Evolutionary conservation across 2,888 invertebrate genomes (phyloP), one percentile per base, ranked within the genome.

Genomic region (Scaptomyza parva): DNA sequence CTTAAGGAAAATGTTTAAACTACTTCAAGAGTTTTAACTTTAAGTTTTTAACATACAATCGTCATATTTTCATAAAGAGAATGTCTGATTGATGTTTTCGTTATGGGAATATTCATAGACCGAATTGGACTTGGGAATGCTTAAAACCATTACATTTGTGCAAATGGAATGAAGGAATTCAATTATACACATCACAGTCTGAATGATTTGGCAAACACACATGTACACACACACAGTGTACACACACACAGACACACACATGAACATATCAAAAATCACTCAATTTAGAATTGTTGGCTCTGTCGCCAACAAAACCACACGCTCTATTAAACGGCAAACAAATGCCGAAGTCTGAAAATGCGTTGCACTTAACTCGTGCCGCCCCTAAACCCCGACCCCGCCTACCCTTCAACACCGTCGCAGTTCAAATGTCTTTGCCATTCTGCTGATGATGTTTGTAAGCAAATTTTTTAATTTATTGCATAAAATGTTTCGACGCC

Each of bases 391-490:
- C 12, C 17, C 24, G 3, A 26, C 17, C 20, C 9, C n/a, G n/a
- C n/a, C n/a, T n/a, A n/a, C n/a, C n/a, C n/a, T n/a, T n/a, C n/a
- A n/a, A n/a, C n/a, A 28, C 11, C 28, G 28, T 28, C 28, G 9
- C 9, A 11, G 28, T 11, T 33, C 26, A 64, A 50, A 43, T 35
- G 47, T n/a, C n/a, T 37, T 17, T 55, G 53, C 45, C 64, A 50
- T 45, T 28, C 47, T 48, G 47, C n/a, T n/a, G n/a, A n/a, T n/a
- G n/a, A 67, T 66, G 65, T 71, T 73, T 80, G 67, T 65, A 80
- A 61, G 74, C 72, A 81, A 78, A 78, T 84, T 84, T 87, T 82
- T 78, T 78, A 87, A 84, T 84, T 87, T 84, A 84, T 83, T 86
- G 84, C 81, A 73, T 71, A 71, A 82, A 85, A 84, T 87, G 67